Percentiles rank a stretch among this genome's conserved stretches.
These are phyloP conservation scores for Itoplectis maculator DNA, from an alignment of 2,888 invertebrate genomes.

Conservation along the genomic window DNA sequence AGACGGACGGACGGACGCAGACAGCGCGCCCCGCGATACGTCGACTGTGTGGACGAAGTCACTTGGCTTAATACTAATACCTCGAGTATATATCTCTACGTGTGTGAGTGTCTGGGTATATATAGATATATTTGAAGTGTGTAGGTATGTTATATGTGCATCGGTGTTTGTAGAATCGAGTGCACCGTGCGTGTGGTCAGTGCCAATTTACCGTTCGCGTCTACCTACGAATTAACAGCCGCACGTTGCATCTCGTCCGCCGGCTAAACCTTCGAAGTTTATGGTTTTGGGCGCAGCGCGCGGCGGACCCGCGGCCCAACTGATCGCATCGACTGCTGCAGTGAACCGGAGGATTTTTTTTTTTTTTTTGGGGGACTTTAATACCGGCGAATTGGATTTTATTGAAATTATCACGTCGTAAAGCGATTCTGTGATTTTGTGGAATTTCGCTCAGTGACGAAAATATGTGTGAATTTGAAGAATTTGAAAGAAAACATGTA, in stretches of 20 bases:
- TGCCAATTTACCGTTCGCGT: constrained; percentile 79
- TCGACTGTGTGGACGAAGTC: constrained; percentile 9
- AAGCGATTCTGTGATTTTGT: too few species aligned
- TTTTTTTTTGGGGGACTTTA: too few species aligned
- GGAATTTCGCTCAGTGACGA: too few species aligned
- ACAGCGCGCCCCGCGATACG: not conserved
- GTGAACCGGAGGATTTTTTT: not conserved
- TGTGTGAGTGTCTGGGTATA: too few species aligned
- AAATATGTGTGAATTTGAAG: too few species aligned
- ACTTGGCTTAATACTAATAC: constrained; percentile 40
- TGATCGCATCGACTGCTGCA: not conserved
- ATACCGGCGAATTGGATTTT: too few species aligned
- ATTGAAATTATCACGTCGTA: too few species aligned
- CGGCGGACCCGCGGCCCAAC: constrained; percentile 68
- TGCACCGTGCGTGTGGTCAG: constrained; percentile 76
- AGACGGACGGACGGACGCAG: constrained; percentile 5
- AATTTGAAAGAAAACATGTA: too few species aligned
- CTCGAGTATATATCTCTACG: not conserved
- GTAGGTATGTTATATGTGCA: constrained; percentile 42
- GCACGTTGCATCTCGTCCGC: constrained; percentile 58
- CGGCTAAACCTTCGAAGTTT: constrained; percentile 73
- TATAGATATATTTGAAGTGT: constrained; percentile 23
- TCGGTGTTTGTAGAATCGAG: constrained; percentile 65
- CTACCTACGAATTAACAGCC: constrained; percentile 78
- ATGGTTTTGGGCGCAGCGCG: constrained; percentile 74